Evolutionary conservation across 2,888 invertebrate species (phyloP).

Genomic region (Brachypalpus laphriformis): DNA sequence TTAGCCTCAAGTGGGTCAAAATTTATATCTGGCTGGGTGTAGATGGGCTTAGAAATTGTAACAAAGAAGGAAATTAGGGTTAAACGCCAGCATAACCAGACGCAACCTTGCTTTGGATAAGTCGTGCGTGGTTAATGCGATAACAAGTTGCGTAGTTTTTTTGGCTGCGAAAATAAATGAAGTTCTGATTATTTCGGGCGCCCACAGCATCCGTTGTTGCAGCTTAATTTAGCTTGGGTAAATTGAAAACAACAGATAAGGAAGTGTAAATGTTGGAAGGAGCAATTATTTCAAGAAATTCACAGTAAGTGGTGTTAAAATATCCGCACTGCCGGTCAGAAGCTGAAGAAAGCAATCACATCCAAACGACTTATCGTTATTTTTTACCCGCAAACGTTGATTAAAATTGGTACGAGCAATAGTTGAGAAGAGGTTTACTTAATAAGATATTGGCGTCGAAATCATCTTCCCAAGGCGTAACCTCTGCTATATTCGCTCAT

Average conservation of each 20-base stretch:
- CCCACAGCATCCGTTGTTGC: slow-evolving; percentile 21
- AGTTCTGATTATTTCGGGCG: background rate
- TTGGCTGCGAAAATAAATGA: slow-evolving; percentile 18
- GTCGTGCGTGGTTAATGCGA: slow-evolving; percentile 7
- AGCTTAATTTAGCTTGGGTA: background rate
- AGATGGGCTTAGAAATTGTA: slow-evolving; percentile 8
- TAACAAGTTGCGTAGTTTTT: background rate
- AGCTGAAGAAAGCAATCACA: no score
- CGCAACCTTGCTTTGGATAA: slow-evolving; percentile 32
- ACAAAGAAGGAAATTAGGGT: slow-evolving; percentile 10
- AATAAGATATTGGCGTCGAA: no score
- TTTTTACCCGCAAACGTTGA: no score
- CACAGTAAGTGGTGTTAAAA: background rate
- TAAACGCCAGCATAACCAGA: background rate
- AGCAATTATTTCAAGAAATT: background rate
- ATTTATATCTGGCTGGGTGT: slow-evolving; percentile 17
- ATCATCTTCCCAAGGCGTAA: no score
- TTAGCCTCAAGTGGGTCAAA: slow-evolving; percentile 45
- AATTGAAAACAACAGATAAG: slow-evolving; percentile 5
- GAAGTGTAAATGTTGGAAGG: background rate
- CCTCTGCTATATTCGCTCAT: no score
- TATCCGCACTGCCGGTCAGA: background rate
- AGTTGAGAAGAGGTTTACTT: no score
- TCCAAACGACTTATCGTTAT: no score
- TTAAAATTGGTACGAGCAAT: no score